Conservation (phyloP, 2,888 invertebrate species). For the Caenorhabditis sp. region DNA sequence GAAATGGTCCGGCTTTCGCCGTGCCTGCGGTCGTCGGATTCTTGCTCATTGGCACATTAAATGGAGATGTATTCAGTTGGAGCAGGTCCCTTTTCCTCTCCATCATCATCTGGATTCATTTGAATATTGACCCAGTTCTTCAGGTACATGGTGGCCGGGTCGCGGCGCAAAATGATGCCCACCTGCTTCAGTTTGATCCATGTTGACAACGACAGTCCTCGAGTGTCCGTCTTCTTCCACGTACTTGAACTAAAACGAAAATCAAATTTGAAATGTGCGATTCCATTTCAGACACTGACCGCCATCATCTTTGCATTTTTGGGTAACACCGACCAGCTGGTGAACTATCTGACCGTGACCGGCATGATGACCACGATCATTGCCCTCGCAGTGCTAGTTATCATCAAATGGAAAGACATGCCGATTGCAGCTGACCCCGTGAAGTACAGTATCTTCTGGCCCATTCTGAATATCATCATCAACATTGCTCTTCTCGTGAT, state of each 20-base stretch:
- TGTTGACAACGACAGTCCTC: constrained; percentile 70
- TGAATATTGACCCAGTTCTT: constrained; percentile 23
- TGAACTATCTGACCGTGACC: constrained; percentile 69
- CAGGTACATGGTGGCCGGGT: constrained; percentile 72
- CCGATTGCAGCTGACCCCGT: constrained; percentile 67
- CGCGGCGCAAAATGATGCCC: constrained; percentile 70
- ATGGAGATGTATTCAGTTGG: constrained; percentile 71
- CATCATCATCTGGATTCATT: neutral
- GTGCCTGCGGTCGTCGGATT: constrained; percentile 71
- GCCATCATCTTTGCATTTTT: constrained; percentile 69
- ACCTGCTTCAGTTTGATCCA: constrained; percentile 68
- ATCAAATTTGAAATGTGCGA: neutral
- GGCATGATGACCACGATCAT: constrained; percentile 65
- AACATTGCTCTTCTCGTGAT: constrained; percentile 67
- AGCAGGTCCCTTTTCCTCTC: constrained; percentile 49
- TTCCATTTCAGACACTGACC: constrained; percentile 62
- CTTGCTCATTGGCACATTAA: constrained; percentile 69
- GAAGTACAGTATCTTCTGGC: constrained; percentile 67
- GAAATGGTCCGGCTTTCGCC: constrained; percentile 62
- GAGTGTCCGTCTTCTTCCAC: constrained; percentile 64
- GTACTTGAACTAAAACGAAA: neutral
- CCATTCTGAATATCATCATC: constrained; percentile 64
- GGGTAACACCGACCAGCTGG: constrained; percentile 67
- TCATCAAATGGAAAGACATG: constrained; percentile 70
- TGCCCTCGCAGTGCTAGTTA: constrained; percentile 60